phyloP scores from a whole-genome alignment of 2,113 vertebrate species.

The Sisor rabdophorus region DNA sequence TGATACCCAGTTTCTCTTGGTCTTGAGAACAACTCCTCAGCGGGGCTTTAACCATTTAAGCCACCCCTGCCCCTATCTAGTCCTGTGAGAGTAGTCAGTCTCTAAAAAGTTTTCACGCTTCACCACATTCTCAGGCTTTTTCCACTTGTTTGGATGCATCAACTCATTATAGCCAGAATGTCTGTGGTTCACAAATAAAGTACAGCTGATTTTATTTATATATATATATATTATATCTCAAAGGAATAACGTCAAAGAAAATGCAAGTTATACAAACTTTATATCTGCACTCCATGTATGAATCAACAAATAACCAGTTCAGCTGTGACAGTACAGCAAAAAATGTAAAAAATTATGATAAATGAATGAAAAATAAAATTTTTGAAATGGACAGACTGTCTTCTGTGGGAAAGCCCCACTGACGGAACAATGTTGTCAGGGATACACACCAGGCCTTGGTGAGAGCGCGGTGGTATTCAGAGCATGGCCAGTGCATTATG shows the following conservation, averaged over 20 bases:
- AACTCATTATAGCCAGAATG: background rate
- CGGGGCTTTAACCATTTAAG: too few species aligned
- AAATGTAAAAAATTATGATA: too few species aligned
- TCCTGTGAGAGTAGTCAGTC: background rate
- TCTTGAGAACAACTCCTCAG: too few species aligned
- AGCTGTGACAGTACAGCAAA: constrained; percentile 2
- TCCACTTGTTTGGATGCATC: background rate
- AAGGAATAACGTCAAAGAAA: background rate
- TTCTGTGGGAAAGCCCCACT: constrained; percentile 21
- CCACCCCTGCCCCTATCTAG: too few species aligned
- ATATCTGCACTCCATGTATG: too few species aligned
- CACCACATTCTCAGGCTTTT: background rate
- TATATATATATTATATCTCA: too few species aligned
- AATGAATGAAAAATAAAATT: too few species aligned
- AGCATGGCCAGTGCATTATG: constrained; percentile 32
- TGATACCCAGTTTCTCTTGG: too few species aligned
- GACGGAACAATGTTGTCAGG: constrained; percentile 39
- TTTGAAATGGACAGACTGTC: constrained; percentile 27
- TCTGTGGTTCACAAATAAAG: background rate
- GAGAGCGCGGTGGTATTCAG: constrained; percentile 29
- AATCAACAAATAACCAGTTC: constrained; percentile 28
- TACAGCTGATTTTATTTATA: background rate
- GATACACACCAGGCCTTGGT: constrained; percentile 37
- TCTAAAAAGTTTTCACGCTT: background rate
- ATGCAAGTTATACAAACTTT: background rate